Evolutionary conservation across 2,888 invertebrate genomes (phyloP), one percentile per base, ranked within the genome.

Genomic region (Xestia rhomboidea): DNA sequence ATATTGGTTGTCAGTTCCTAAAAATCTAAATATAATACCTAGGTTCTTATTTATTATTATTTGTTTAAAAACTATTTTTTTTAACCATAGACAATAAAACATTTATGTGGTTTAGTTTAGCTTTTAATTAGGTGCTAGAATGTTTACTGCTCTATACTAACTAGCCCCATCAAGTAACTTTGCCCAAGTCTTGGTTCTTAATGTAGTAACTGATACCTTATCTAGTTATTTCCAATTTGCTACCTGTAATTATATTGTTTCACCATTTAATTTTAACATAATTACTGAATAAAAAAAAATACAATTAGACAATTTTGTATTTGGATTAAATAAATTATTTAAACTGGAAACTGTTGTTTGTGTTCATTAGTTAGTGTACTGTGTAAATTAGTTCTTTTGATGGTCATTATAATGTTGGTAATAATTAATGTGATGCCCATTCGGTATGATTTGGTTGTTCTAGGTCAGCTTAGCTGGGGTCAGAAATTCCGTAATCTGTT

Each of bases 1-100:
- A 63, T 44, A 41, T 77, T 83, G 74, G 41, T 86, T 62, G 68
- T 60, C 73, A 78, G 86, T 87, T 87, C 86, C 86, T 85, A 87
- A 76, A 77, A 75, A 66, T 41, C 2, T 60, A 51, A 44, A 71
- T 44, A 51, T 62, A 68, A 57, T 68, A 77, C 67, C 44, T 80
- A 85, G 68, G 64, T 72, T 68, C 67, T 77, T 85, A 86, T 84
- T 84, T 86, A 81, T 84, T 68, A 1, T 49, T 64, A 73, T 46
- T 81, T 79, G 34, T 49, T 79, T 76, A 57, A 60, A 46, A 67
- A 46, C 5, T 64, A 75, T 30, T 86, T 44, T 74, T 70, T 57
- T 51, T 74, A 64, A 64, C 30, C 27, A 41, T 60, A 54, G 13
- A 57, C 30, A 44, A 38, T 38, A 76, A n/a, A n/a, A n/a, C n/a